Percentiles rank a stretch among this genome's conserved stretches.
Conservation (phyloP, 2,888 invertebrate species). For the Drosophila limbata region DNA sequence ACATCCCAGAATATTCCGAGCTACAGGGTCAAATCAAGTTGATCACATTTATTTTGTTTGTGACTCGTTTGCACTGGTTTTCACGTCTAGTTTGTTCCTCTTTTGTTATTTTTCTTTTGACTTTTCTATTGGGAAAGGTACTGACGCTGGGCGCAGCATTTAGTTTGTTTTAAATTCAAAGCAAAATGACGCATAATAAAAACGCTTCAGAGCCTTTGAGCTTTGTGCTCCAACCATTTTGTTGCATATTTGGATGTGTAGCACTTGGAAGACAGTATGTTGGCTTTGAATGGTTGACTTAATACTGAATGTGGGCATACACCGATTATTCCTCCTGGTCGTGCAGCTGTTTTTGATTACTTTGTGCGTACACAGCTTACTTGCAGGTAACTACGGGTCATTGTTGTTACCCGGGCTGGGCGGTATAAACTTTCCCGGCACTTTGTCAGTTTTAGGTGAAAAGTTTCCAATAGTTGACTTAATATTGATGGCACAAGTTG, state of each 20-base stretch:
- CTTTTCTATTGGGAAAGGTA: neutral
- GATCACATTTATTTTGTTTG: neutral
- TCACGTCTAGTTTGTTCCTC: neutral
- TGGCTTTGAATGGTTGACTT: neutral
- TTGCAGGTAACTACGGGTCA: slow-evolving; percentile 37
- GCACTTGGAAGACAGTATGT: neutral
- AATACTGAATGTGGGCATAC: slow-evolving; percentile 3
- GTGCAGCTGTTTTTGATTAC: slow-evolving; percentile 59
- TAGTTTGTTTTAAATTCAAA: slow-evolving; percentile 47
- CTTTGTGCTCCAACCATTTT: neutral
- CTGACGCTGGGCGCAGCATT: slow-evolving; percentile 4
- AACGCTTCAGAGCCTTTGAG: slow-evolving; percentile 33
- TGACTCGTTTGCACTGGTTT: neutral
- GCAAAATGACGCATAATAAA: slow-evolving; percentile 56
- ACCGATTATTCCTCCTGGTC: slow-evolving; percentile 1
- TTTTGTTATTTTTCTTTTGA: neutral
- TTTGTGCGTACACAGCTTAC: slow-evolving; percentile 42
- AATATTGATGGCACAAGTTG: slow-evolving; percentile 68
- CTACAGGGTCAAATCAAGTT: neutral
- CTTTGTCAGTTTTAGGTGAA: slow-evolving; percentile 73
- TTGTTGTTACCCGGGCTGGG: slow-evolving; percentile 29
- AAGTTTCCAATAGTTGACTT: slow-evolving; percentile 67
- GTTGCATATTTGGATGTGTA: neutral
- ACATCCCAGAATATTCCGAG: neutral
- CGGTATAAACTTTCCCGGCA: slow-evolving; percentile 60